A percentile compares a stretch with the other conserved stretches of the same genome.
These are phyloP conservation scores for Enteromius thamalakanensis DNA, from an alignment of 2,797 vertebrate genomes.

Conservation along the genomic window DNA sequence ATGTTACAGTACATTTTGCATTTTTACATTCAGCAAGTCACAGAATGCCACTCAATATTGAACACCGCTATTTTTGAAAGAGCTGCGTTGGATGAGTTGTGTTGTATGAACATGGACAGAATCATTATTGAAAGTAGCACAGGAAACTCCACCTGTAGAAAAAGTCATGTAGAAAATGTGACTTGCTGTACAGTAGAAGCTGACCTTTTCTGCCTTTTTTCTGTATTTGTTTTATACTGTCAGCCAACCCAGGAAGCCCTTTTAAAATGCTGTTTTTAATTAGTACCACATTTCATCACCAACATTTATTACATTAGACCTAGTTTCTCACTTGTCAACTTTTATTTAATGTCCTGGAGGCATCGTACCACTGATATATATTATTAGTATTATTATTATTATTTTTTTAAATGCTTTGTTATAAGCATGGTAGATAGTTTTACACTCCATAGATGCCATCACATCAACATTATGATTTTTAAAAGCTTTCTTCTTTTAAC, in stretches of 20 bases:
- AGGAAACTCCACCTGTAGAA: constrained; percentile 43
- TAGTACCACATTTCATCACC: not conserved
- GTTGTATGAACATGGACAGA: not conserved
- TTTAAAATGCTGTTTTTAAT: not conserved
- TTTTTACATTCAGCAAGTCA: not conserved
- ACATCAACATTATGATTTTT: not conserved
- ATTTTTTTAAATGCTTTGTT: too few relatives aligned
- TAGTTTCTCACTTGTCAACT: not conserved
- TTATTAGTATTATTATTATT: too few relatives aligned
- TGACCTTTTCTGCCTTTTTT: constrained; percentile 8
- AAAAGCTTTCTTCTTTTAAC: not conserved
- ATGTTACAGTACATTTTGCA: not conserved
- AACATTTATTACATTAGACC: not conserved
- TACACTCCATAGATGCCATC: not conserved
- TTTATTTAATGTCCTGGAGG: not conserved
- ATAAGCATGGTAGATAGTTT: not conserved
- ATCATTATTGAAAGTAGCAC: constrained; percentile 12
- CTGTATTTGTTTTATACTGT: not conserved
- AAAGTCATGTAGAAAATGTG: not conserved
- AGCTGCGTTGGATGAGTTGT: not conserved
- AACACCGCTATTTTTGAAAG: not conserved
- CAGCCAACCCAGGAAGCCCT: not conserved
- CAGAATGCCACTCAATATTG: not conserved
- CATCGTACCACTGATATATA: not conserved
- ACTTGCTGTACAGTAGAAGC: not conserved